phyloP scores from a whole-genome alignment of 2,113 vertebrate species.

The Spermophilus dauricus region DNA sequence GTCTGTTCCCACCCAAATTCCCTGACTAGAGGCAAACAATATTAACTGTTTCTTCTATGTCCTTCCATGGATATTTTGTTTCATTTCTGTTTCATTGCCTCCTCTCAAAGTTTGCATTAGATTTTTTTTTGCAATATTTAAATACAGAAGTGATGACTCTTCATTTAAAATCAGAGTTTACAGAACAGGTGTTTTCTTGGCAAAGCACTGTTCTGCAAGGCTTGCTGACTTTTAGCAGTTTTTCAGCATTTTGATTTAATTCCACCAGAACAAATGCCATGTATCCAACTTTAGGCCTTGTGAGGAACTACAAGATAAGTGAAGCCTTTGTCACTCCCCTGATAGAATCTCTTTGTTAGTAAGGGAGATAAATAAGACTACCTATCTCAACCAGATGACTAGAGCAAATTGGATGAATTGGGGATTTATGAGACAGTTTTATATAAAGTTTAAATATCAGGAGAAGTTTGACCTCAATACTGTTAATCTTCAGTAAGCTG shows the following conservation, averaged over 20 bases:
- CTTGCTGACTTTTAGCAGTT: constrained; percentile 7
- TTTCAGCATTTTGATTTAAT: constrained; percentile 4
- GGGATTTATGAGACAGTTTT: not conserved
- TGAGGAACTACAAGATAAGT: not conserved
- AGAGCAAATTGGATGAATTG: not conserved
- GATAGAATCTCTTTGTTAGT: not conserved
- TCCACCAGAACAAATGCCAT: constrained; percentile 21
- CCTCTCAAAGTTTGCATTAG: constrained; percentile 21
- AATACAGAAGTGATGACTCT: not conserved
- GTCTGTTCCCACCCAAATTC: not conserved
- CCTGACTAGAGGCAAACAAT: not conserved
- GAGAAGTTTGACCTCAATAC: constrained; percentile 5
- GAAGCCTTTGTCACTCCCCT: constrained; percentile 9
- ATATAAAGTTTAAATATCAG: not conserved
- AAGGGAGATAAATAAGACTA: not conserved
- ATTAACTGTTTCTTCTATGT: not conserved
- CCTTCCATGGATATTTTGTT: not conserved
- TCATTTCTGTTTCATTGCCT: constrained; percentile 18
- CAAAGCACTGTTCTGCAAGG: not conserved
- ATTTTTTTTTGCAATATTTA: not conserved
- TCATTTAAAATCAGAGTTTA: not conserved
- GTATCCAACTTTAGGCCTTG: not conserved
- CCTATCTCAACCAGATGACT: not conserved
- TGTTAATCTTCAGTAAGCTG: not conserved
- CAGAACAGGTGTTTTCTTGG: not conserved